These are phyloP conservation scores for Lithophane socia DNA, from an alignment of 2,888 invertebrate genomes.

Conservation along the genomic window DNA sequence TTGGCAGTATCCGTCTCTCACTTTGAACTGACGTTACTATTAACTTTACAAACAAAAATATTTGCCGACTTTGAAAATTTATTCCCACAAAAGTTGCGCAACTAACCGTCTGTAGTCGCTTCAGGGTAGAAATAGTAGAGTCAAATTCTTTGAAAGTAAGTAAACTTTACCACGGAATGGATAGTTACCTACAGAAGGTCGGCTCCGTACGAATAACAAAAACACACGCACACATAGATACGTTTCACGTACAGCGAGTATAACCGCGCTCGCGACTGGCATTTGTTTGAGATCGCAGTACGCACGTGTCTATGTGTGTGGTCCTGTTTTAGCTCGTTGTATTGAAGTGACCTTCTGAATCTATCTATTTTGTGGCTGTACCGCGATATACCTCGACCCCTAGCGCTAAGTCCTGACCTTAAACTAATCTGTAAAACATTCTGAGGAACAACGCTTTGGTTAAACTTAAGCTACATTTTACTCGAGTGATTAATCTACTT, in stretches of 20 bases:
- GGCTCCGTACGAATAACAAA: rapidly evolving
- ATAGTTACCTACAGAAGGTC: not conserved
- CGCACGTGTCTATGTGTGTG: too few relatives aligned
- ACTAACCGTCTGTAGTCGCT: not conserved
- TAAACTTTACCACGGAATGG: not conserved
- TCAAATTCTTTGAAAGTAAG: constrained; percentile 3
- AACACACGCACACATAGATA: not conserved
- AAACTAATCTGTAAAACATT: constrained; percentile 41
- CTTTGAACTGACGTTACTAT: constrained; percentile 2
- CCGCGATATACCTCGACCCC: not conserved
- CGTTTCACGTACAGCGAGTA: not conserved
- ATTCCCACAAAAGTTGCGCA: constrained; percentile 2
- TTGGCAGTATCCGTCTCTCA: not conserved
- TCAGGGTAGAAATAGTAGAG: not conserved
- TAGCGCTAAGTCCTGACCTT: not conserved
- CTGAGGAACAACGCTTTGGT: constrained; percentile 15
- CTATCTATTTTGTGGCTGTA: not conserved
- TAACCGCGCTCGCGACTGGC: too few relatives aligned
- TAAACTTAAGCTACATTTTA: constrained; percentile 24
- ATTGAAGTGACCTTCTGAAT: not conserved
- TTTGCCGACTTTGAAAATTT: constrained; percentile 3
- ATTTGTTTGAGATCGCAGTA: not conserved
- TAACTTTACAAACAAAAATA: constrained; percentile 28
- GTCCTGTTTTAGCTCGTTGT: not conserved
- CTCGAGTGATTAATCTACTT: constrained; percentile 40